Conservation (phyloP, 2,113 vertebrate genomes). For the Tachycineta bicolor region DNA sequence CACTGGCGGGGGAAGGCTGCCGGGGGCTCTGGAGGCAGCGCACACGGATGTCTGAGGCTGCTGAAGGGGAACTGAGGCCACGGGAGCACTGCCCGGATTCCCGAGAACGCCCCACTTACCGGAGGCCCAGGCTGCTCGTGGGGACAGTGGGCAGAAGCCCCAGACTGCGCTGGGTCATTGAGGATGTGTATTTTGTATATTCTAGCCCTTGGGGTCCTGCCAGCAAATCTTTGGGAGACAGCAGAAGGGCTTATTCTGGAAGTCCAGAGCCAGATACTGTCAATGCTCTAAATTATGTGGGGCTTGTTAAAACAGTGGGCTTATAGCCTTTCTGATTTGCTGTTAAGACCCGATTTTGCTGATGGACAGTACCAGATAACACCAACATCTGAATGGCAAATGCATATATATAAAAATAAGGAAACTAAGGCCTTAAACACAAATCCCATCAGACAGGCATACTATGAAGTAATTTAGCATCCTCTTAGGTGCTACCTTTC, state of each 20-base stretch:
- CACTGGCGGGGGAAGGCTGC: neutral
- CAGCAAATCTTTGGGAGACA: neutral
- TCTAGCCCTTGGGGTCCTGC: neutral
- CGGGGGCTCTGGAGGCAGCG: neutral
- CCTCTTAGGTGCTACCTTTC: neutral
- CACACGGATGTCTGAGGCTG: rapidly evolving
- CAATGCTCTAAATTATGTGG: neutral
- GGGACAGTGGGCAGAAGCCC: neutral
- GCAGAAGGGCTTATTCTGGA: neutral
- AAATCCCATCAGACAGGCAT: neutral
- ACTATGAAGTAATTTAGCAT: neutral
- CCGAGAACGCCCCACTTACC: rapidly evolving
- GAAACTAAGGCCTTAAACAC: neutral
- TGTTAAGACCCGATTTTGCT: neutral
- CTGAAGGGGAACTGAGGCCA: rapidly evolving
- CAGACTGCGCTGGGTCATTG: neutral
- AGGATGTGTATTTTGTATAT: rapidly evolving
- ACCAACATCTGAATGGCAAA: neutral
- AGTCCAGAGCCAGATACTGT: neutral
- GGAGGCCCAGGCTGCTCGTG: rapidly evolving
- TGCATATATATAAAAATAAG: neutral
- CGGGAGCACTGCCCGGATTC: neutral
- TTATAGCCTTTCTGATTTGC: neutral
- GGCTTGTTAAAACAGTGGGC: neutral
- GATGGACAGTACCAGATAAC: neutral